A percentile compares a stretch with the other conserved stretches of the same genome.
Evolutionary conservation across 1,140 invertebrate genomes (phyloP).

Genomic region (Zeugodacus cucurbitae): DNA sequence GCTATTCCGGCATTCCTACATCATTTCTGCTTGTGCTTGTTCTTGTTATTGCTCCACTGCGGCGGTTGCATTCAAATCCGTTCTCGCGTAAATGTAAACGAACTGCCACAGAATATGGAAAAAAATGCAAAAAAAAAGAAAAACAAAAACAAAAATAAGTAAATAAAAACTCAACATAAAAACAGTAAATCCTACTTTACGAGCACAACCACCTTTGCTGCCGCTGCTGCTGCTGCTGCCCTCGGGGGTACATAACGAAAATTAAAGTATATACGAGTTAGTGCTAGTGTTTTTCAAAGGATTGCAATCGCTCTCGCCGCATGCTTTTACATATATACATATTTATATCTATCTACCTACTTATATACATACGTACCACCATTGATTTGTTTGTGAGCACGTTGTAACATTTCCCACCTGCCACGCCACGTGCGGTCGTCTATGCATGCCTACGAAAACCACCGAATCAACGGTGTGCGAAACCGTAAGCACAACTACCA

Average conservation of each 20-base stretch:
- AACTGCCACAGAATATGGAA: background rate
- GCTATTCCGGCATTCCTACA: background rate
- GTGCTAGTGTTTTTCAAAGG: background rate
- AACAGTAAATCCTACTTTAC: constrained; percentile 27
- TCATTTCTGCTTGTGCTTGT: background rate
- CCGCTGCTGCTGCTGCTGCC: background rate
- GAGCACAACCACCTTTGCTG: background rate
- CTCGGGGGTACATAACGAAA: background rate
- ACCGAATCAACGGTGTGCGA: background rate
- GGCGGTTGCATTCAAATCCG: background rate
- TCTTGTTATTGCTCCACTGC: background rate
- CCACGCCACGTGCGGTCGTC: background rate
- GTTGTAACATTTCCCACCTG: background rate
- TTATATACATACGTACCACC: no score
- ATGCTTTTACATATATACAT: background rate
- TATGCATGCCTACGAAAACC: background rate
- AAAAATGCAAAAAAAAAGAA: background rate
- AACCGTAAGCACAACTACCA: background rate
- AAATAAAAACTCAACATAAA: background rate
- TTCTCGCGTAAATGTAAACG: constrained; percentile 36
- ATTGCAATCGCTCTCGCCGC: background rate
- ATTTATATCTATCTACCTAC: background rate
- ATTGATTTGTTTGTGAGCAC: background rate
- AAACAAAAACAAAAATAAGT: background rate
- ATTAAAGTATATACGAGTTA: background rate